A percentile compares a stretch with the other conserved stretches of the same genome.
Conservation (phyloP, 2,797 vertebrate genomes). For the Gallinago solitaria region DNA sequence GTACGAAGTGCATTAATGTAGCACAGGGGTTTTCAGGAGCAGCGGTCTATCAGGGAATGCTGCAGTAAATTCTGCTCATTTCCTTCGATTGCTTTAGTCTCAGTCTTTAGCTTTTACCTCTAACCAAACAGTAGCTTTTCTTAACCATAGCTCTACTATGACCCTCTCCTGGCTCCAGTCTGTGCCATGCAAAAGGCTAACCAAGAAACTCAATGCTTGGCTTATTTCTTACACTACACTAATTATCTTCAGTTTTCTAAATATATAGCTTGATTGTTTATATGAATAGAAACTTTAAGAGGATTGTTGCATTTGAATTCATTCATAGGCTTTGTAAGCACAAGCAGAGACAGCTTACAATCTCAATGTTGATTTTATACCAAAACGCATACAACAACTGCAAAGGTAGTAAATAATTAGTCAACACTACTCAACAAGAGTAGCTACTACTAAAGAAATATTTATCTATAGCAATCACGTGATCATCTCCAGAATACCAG, state of each 20-base stretch:
- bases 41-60: neutral
- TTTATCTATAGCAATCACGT: neutral
- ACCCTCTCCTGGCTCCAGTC: neutral
- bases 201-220: neutral
- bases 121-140: neutral
- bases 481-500: neutral
- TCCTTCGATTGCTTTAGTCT: neutral
- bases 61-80: neutral
- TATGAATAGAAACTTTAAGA: conserved; percentile 43
- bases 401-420: conserved; percentile 24
- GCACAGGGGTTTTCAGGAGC: rapidly evolving
- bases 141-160: neutral
- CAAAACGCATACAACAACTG: neutral
- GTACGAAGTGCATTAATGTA: neutral
- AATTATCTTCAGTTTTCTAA: conserved; percentile 20
- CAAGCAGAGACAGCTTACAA: conserved; percentile 21
- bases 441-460: neutral
- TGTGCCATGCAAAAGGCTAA: neutral
- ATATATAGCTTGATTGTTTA: conserved; percentile 2
- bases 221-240: conserved; percentile 18
- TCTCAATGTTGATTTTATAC: neutral
- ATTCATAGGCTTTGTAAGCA: conserved; percentile 19
- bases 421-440: neutral
- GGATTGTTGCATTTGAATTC: conserved; percentile 32
- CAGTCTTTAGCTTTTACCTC: neutral